Conservation (phyloP, 1,140 invertebrate genomes). For the Drosophila ironensis region DNA sequence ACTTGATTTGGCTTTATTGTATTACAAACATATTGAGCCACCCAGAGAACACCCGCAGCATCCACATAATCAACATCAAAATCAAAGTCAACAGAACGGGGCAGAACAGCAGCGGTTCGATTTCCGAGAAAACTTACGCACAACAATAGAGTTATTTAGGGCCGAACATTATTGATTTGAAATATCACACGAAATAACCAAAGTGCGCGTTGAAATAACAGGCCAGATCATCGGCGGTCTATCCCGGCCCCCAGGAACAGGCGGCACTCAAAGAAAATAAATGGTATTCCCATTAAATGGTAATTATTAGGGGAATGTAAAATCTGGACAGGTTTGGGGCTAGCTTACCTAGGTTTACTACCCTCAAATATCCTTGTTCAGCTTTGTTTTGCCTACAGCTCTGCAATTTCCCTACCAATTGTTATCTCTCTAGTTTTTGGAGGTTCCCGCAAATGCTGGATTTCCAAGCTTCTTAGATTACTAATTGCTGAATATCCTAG, state of each 20-base stretch:
- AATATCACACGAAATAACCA: slow-evolving; percentile 63
- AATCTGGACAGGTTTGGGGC: no score
- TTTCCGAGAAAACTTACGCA: slow-evolving; percentile 72
- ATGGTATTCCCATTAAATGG: no score
- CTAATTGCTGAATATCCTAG: no score
- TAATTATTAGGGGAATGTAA: no score
- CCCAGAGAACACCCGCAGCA: slow-evolving; percentile 61
- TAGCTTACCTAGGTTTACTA: no score
- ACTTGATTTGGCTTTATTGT: slow-evolving; percentile 46
- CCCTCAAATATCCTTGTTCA: no score
- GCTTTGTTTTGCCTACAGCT: no score
- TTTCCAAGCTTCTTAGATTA: no score
- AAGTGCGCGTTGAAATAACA: slow-evolving; percentile 70
- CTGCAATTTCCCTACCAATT: no score
- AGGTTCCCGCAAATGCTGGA: no score
- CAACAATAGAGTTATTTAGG: slow-evolving; percentile 78
- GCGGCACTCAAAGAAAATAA: not conserved
- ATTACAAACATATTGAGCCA: slow-evolving; percentile 33
- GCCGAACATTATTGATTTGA: slow-evolving; percentile 71
- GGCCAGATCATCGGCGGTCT: slow-evolving; percentile 42
- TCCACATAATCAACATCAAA: not conserved
- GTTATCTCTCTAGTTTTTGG: not conserved
- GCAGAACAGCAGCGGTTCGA: slow-evolving; percentile 29
- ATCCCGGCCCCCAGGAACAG: not conserved
- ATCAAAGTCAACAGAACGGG: not conserved